Conservation (phyloP, 2,113 vertebrate genomes). For the Marcusenius ussheri region DNA sequence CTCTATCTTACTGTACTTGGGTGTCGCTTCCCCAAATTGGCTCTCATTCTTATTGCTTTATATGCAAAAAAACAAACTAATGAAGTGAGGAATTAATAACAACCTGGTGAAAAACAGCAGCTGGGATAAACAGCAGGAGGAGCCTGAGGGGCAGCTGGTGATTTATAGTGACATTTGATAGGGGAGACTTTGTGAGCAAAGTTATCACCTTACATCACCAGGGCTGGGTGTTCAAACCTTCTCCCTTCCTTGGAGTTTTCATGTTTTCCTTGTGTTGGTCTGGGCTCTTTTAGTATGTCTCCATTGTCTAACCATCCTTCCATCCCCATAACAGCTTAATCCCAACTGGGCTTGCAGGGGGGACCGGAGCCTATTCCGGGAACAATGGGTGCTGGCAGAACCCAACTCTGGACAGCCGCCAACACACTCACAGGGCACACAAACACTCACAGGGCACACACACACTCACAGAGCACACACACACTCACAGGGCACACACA, state of each 20-base stretch:
- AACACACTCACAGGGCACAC: too few relatives aligned
- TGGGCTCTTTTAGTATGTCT: neutral
- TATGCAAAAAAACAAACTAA: neutral
- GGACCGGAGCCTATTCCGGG: too few relatives aligned
- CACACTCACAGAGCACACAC: too few relatives aligned
- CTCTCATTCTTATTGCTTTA: neutral
- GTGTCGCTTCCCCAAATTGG: neutral
- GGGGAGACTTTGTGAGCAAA: neutral
- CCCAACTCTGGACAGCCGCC: too few relatives aligned
- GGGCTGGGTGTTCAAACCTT: neutral
- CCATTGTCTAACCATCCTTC: neutral
- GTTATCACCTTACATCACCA: neutral
- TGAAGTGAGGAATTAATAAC: neutral
- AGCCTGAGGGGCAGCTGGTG: neutral
- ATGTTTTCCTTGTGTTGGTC: neutral
- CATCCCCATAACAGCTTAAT: too few relatives aligned
- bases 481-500: too few relatives aligned
- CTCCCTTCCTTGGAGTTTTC: neutral
- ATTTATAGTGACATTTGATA: neutral
- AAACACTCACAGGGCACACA: too few relatives aligned
- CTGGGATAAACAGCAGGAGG: neutral
- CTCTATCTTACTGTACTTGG: neutral
- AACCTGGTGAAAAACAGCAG: neutral
- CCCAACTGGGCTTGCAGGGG: too few relatives aligned
- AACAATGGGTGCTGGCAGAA: too few relatives aligned